Base-by-base conservation (phyloP, 2,797 vertebrate genomes). In the Chiloscyllium punctatum region DNA sequence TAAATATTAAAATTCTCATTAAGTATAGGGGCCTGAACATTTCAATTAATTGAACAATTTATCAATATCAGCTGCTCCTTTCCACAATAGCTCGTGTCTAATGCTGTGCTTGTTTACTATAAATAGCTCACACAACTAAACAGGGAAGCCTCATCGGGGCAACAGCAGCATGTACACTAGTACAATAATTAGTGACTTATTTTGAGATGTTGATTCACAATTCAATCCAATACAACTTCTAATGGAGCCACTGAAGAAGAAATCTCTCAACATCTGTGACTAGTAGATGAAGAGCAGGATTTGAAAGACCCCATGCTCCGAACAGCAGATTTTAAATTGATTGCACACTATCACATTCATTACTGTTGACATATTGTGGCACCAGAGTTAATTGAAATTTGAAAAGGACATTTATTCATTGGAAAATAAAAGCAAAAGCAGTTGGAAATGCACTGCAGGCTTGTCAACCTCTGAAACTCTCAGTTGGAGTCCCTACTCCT, bases 1-100 rank as follows among this genome's bases (percentile, higher is more conserved):
- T 94, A 51, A 94, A 94, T 74, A 74, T 74, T 74, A 94, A 94
- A n/a, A 53, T 94, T 74, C 42, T 94, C 51, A 53, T 94, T 68
- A 57, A 91, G 53, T 91, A 33, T 53, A 51, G 2, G 15, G 27
- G 6, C 51, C 94, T 53, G 42, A 72, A 77, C 94, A 72, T 94
- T 77, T 77, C 74, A 74, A 94, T 74, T 77, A 77, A 77, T 95
- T 77, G 71, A 95, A n/a, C 71, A 74, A 16, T 77, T 95, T 53
- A 77, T 16, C 94, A 74, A 8, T 77, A 77, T 95, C 48, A 74
- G 42, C 27, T 74, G 4, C 71, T 33, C 48, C 48, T 95, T 77
- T 71, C n/a, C 48, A 25, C 53, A 77, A 77, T 77, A 48, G 15
- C 5, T 53, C 48, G 7, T 15, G 51, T 16, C 16, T 53, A 95